Base-by-base conservation (phyloP, 2,888 invertebrate genomes). In the Sycophila texana region DNA sequence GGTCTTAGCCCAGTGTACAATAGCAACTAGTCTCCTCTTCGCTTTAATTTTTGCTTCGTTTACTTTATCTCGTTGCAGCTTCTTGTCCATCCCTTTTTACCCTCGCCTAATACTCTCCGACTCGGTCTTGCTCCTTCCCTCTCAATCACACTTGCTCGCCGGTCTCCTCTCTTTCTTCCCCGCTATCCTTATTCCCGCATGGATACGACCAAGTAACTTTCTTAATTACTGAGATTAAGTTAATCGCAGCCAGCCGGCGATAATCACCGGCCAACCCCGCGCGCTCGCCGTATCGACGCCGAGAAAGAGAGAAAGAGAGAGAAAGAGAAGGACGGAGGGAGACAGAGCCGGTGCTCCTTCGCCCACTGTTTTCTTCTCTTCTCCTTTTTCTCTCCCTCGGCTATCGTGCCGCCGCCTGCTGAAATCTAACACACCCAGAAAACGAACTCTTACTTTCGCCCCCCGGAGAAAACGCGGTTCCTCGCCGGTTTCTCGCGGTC, bases 151-250 rank as follows among this genome's bases (percentile, higher is more conserved):
- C 39, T 75, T 51, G 67, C 51, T 18, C 79, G 58, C 77, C 80
- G 76, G 81, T 26, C 55, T 4, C 22, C 73, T 63, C 79, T 82
- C 82, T 81, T 81, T 81, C 82, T 80, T 82, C 77, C 81, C 74
- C 82, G 80, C 81, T 82, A 82, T 81, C 82, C 83, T 82, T 84
- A 87, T 87, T 87, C 87, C 85, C 87, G 86, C 86, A 85, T 85
- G 86, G 86, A 86, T 86, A 84, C 84, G 85, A 83, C 83, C 82
- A 83, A 87, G 86, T 85, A 88, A 88, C 87, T 89, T 88, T 87
- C 88, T 89, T 89, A 89, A 89, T 89, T 88, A 89, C 89, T 84
- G 86, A 89, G 87, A 89, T 89, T 89, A 89, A 88, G 84, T 88
- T 88, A 88, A 89, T 89, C 88, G 88, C 87, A 87, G 86, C 86